Base-by-base conservation (phyloP, 2,113 vertebrate genomes). In the Abramis brama region DNA sequence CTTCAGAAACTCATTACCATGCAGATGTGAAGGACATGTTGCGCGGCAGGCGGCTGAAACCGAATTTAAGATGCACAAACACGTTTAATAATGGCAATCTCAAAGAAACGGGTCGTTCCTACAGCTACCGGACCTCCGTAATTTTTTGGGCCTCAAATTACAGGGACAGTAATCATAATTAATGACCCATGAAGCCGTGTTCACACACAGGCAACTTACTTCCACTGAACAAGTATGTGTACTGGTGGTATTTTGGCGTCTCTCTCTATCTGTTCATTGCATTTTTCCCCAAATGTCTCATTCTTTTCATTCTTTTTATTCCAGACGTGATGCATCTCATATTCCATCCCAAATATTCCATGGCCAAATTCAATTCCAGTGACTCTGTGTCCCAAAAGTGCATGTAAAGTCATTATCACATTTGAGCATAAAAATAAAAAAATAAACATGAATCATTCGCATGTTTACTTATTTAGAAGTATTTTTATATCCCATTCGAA, bases 231-330 rank as follows among this genome's bases (percentile, higher is more conserved):
- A 13, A 23, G 68, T 66, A 68, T 73, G 66, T 30, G 5, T 62
- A 3, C n/a, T 47, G 39, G 39, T 19, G 60, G 6, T 85, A 19
- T 85, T 85, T 84, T 84, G 71, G 43, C 17, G 47, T n/a, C 13
- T 84, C 13, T 59, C 10, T 59, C 10, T 85, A 57, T 82, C 84
- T 83, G 5, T 27, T 10, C 4, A 47, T 60, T 27, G 30, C 6
- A 30, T 81, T 47, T 30, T 4, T 25, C 30, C 55, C 47, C 36
- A 71, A 70, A n/a, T 21, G 30, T 66, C 57, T 55, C 47, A 86
- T 83, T 82, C 79, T 73, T 88, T 83, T 83, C 79, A 83, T 88
- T 83, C 79, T 87, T 82, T 79, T 47, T 30, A 15, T 4, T 33
- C 19, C 73, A 88, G 83, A 88, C 83, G 6, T 64, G 83, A 88